Evolutionary conservation across 2,113 vertebrate species (phyloP).

Genomic region (Dasyurus viverrinus): DNA sequence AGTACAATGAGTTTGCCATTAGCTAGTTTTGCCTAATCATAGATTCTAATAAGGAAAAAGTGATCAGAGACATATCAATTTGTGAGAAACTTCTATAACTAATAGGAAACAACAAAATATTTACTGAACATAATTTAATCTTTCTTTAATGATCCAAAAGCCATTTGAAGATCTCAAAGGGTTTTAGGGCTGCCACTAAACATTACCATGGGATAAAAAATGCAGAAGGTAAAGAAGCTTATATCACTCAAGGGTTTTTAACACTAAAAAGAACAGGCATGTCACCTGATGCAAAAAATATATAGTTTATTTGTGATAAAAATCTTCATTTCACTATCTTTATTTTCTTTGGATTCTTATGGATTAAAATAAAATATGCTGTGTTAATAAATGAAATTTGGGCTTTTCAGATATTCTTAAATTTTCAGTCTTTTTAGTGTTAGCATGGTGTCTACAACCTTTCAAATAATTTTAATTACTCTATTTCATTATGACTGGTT

Average conservation of each 20-base stretch:
- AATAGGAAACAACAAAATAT: neutral
- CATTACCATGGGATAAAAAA: neutral
- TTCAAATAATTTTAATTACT: neutral
- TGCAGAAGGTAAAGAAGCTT: neutral
- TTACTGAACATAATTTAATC: neutral
- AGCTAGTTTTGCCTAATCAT: neutral
- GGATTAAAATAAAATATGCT: neutral
- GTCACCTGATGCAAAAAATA: neutral
- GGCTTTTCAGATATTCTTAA: neutral
- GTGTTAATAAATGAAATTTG: neutral
- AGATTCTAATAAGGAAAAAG: slow-evolving; percentile 31
- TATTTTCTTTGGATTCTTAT: neutral
- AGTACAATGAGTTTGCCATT: neutral
- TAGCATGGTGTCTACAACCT: neutral
- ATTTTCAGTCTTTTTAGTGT: neutral
- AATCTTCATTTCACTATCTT: neutral
- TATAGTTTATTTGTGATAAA: neutral
- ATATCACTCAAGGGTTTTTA: neutral
- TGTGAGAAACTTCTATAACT: slow-evolving; percentile 13
- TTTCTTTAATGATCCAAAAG: slow-evolving; percentile 1
- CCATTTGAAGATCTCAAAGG: neutral
- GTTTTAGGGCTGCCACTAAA: neutral
- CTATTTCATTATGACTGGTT: neutral
- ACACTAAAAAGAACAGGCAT: neutral
- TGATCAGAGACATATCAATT: neutral